Evolutionary conservation across 2,113 vertebrate species (phyloP).

Genomic region (Anarrhichthys ocellatus): DNA sequence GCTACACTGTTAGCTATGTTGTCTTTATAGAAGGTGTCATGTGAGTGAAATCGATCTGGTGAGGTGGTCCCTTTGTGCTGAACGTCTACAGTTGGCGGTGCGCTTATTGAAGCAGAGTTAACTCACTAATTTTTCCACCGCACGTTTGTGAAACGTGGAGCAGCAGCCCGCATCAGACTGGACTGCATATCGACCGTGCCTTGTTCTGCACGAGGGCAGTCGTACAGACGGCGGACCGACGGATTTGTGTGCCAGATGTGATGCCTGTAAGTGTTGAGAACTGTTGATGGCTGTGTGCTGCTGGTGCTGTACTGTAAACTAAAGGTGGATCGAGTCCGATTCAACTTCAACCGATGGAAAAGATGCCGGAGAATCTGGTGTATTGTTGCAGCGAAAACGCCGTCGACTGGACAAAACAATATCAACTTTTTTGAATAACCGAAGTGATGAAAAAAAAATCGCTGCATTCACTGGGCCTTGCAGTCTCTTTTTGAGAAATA

Average conservation of each 20-base stretch:
- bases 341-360: not conserved
- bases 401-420: not conserved
- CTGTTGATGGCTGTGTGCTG: not conserved
- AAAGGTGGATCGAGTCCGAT: not conserved
- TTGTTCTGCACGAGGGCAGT: not conserved
- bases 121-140: conserved; percentile 5
- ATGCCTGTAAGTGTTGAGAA: conserved; percentile 4
- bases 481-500: not conserved
- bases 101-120: not conserved
- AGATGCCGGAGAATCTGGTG: not conserved
- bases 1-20: not conserved
- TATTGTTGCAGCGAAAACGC: not conserved
- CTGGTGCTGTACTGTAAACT: not conserved
- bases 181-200: not conserved
- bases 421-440: too few relatives aligned
- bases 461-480: not conserved
- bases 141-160: conserved; percentile 42
- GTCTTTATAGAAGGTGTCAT: not conserved
- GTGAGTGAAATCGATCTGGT: not conserved
- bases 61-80: not conserved
- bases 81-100: not conserved
- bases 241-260: not conserved
- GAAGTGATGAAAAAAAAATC: not conserved
- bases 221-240: not conserved
- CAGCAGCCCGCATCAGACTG: conserved; percentile 4